phyloP scores from a whole-genome alignment of 2,113 vertebrate species.

The Pseudorectes ferrugineus region DNA sequence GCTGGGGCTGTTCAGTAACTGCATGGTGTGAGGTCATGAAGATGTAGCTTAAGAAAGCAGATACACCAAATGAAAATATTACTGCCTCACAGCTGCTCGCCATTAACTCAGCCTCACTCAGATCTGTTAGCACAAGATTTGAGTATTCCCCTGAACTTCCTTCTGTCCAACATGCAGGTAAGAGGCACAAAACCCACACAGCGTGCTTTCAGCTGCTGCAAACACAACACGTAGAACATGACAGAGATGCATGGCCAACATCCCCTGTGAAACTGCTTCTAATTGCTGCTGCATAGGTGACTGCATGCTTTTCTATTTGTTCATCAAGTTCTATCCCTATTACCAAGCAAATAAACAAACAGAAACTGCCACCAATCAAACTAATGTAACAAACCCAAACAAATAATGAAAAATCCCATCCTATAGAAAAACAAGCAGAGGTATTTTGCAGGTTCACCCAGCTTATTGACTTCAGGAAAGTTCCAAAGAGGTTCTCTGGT shows the following conservation, averaged over 20 bases:
- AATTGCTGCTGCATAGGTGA: not conserved
- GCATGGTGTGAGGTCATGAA: not conserved
- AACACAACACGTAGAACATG: not conserved
- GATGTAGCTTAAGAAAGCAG: not conserved
- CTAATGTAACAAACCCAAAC: not conserved
- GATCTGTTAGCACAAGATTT: not conserved
- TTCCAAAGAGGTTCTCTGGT: not conserved
- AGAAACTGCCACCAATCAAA: not conserved
- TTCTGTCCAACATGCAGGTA: rapidly evolving
- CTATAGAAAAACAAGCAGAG: not conserved
- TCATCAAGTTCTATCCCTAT: not conserved
- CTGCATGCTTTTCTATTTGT: not conserved
- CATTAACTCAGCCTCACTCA: not conserved
- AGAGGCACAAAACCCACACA: not conserved
- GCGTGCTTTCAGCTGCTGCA: not conserved
- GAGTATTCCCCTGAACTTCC: not conserved
- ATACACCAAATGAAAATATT: not conserved
- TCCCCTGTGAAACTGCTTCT: not conserved
- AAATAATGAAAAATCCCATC: not conserved
- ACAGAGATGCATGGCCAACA: not conserved
- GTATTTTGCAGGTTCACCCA: not conserved
- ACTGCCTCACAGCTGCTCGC: not conserved
- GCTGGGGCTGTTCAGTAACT: not conserved
- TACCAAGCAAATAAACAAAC: not conserved
- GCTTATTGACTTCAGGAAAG: not conserved